Base-by-base conservation (phyloP, 2,113 vertebrate species). In the Festucalex cinctus region DNA sequence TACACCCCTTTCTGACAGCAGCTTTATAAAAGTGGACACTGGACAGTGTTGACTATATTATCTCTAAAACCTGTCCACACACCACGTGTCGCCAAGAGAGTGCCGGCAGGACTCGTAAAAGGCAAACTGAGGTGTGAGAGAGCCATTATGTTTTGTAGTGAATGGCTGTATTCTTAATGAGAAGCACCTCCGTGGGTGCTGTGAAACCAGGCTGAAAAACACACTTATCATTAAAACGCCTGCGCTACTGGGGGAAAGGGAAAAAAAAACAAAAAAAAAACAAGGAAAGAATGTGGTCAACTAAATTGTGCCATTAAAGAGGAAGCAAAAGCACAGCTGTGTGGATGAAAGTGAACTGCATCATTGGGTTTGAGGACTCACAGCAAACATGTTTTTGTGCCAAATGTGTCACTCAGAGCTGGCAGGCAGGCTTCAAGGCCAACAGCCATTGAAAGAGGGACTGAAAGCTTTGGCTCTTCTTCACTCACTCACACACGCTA, bases 341-440 rank as follows among this genome's bases (percentile, higher is more conserved):
- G 62, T 26, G 39, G 57, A 74, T 60, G 64, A 70, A 68, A 71
- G 68, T 24, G 28, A 78, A 76, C 65, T 39, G 46, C 51, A 49
- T 41, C 20, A 32, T 17, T 62, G 54, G 73, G 74, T 85, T 22
- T 66, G 71, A 81, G 71, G 70, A 83, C 65, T 82, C 66, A 7
- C 46, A 69, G 74, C 69, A 77, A 83, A 81, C 32, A 64, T 65
- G 39, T 56, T 51, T 61, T 9, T 20, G 41, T 83, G 75, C 69
- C 80, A 88, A 86, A 89, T 65, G 70, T 81, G 79, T 36, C 81
- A 76, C 73, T 86, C 49, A 9, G 76, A 80, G 78, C 54, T 44
- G 57, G 69, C 69, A 75, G 73, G 26, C 26, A 57, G 70, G 71
- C n/a, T 78, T 87, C 81, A 78, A 84, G 88, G 82, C 82, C 76